A percentile compares a stretch with the other conserved stretches of the same genome.
Evolutionary conservation across 2,888 invertebrate genomes (phyloP).

Genomic region (Bugulina stolonifera): DNA sequence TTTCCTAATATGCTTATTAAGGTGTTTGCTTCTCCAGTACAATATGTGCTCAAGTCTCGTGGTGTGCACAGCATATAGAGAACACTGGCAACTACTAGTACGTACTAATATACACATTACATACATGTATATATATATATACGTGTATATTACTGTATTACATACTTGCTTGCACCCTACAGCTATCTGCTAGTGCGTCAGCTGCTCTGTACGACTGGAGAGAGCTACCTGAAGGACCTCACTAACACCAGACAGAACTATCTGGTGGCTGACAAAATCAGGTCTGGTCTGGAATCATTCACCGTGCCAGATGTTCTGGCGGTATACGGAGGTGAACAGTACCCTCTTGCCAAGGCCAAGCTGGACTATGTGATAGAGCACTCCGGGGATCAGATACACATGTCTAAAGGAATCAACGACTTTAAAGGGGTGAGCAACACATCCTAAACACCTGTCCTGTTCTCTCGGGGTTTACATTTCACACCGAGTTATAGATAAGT

Average conservation of each 20-base stretch:
- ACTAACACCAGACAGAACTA: constrained; percentile 14
- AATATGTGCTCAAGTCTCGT: no score
- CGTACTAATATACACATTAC: no score
- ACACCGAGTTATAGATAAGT: no score
- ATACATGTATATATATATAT: no score
- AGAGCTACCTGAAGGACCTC: constrained; percentile 17
- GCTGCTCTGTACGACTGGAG: background rate
- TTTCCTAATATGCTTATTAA: no score
- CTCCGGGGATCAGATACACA: background rate
- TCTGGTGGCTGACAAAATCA: background rate
- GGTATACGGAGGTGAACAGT: background rate
- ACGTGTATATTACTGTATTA: no score
- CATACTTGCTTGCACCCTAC: no score
- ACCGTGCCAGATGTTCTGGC: constrained; percentile 23
- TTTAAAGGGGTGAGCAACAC: background rate
- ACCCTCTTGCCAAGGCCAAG: background rate
- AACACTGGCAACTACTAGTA: no score
- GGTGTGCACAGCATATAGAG: no score
- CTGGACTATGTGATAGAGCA: background rate
- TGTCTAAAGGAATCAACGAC: background rate
- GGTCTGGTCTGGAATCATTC: background rate
- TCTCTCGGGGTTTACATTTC: no score
- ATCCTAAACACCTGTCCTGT: no score
- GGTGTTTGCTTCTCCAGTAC: no score
- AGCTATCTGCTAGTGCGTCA: constrained; percentile 6